Percentiles rank a stretch among this genome's conserved stretches.
Conservation (phyloP, 2,888 invertebrate genomes). For the Taphrorychus bicolor region DNA sequence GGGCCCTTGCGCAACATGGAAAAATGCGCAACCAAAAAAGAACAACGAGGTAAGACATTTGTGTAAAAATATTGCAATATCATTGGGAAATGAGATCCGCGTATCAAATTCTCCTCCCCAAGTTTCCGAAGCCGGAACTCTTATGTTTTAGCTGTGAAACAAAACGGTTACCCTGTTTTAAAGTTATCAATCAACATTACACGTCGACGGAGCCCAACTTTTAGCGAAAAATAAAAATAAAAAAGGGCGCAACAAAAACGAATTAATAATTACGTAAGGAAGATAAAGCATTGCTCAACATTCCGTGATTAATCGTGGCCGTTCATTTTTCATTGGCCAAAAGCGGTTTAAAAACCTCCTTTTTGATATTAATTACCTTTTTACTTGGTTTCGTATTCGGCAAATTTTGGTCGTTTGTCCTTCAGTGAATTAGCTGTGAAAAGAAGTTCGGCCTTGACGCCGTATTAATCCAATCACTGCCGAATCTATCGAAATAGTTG, state of each 20-base stretch:
- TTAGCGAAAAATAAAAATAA: slow-evolving; percentile 4
- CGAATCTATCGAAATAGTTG: not conserved
- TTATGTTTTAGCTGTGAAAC: not conserved
- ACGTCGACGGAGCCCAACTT: not conserved
- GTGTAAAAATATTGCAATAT: too few relatives aligned
- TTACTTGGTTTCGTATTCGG: slow-evolving; percentile 4
- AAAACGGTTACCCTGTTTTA: not conserved
- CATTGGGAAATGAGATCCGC: not conserved
- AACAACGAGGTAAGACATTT: too few relatives aligned
- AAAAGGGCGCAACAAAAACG: not conserved
- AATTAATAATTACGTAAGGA: slow-evolving; percentile 16
- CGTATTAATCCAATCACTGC: not conserved
- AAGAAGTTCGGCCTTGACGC: not conserved
- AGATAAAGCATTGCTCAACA: slow-evolving; percentile 11
- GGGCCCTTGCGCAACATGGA: too few relatives aligned
- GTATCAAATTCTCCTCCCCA: not conserved
- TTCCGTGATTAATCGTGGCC: slow-evolving; percentile 10
- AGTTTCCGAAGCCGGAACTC: not conserved
- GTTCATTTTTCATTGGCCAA: slow-evolving; percentile 13
- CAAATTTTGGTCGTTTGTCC: not conserved
- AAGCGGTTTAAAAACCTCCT: slow-evolving; percentile 14
- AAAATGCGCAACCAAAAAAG: too few relatives aligned
- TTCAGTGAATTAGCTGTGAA: not conserved
- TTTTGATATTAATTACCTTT: slow-evolving; percentile 16
- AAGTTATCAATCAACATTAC: slow-evolving; percentile 4